These are phyloP conservation scores for Drosophila asahinai DNA, from an alignment of 1,140 invertebrate species.

Conservation along the genomic window DNA sequence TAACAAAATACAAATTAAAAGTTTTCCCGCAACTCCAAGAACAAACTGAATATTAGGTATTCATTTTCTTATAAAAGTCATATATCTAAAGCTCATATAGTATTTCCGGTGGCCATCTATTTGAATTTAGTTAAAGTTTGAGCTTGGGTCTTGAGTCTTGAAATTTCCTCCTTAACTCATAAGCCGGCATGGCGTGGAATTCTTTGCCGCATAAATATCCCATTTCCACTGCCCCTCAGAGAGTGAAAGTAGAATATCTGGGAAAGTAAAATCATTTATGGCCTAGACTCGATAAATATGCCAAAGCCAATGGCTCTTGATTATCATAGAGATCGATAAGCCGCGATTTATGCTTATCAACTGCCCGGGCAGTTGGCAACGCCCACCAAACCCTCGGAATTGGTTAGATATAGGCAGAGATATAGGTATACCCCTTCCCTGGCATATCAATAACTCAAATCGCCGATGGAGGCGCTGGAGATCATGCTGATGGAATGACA, in stretches of 20 bases:
- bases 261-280: slow-evolving; percentile 40
- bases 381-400: slow-evolving; percentile 46
- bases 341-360: slow-evolving; percentile 73
- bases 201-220: slow-evolving; percentile 10
- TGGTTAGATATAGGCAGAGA: background rate
- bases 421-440: background rate
- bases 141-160: too few relatives aligned
- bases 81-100: background rate
- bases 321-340: slow-evolving; percentile 78
- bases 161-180: background rate
- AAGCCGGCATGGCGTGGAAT: slow-evolving; percentile 11
- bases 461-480: slow-evolving; percentile 12
- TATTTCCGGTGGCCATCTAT: slow-evolving; percentile 4
- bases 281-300: slow-evolving; percentile 31
- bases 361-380: slow-evolving; percentile 18
- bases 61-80: background rate
- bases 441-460: slow-evolving; percentile 51
- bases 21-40: background rate
- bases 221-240: background rate
- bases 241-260: slow-evolving; percentile 51
- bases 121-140: background rate
- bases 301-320: slow-evolving; percentile 33
- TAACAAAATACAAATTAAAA: background rate
- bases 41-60: background rate
- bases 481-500: slow-evolving; percentile 76